Percentiles rank a stretch among this genome's conserved stretches.
These are phyloP conservation scores for Alexandromys fortis DNA, from an alignment of 2,113 vertebrate genomes.

Conservation along the genomic window DNA sequence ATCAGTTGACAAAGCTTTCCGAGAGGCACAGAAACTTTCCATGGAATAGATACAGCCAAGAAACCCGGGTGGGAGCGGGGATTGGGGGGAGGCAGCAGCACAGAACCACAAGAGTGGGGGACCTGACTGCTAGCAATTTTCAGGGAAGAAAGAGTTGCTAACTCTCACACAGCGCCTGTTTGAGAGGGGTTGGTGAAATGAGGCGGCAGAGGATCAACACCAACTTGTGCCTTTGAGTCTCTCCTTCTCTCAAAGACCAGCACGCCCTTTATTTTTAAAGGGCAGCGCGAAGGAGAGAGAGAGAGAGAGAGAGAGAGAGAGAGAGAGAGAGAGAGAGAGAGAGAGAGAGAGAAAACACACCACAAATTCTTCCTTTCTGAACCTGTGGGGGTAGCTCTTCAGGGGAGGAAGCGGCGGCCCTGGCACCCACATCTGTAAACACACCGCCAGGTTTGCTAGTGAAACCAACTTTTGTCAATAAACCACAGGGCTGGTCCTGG, in stretches of 20 bases:
- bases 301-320: too few relatives aligned
- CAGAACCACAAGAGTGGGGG: neutral
- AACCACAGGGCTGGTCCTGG: slow-evolving; percentile 12
- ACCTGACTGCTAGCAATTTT: neutral
- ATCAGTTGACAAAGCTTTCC: neutral
- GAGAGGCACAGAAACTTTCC: slow-evolving; percentile 73
- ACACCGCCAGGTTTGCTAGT: slow-evolving; percentile 41
- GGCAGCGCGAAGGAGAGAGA: neutral
- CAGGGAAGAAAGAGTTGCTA: neutral
- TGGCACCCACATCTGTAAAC: slow-evolving; percentile 66
- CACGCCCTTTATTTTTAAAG: slow-evolving; percentile 52
- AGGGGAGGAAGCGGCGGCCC: slow-evolving; percentile 35
- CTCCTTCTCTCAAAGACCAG: slow-evolving; percentile 37
- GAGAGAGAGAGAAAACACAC: neutral
- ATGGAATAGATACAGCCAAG: slow-evolving; percentile 1
- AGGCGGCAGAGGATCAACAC: neutral
- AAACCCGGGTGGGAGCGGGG: neutral
- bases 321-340: too few relatives aligned
- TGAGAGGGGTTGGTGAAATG: neutral
- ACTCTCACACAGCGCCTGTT: neutral
- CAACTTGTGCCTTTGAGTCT: slow-evolving; percentile 28
- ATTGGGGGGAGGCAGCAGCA: neutral
- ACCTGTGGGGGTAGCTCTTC: neutral
- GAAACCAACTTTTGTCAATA: slow-evolving; percentile 55
- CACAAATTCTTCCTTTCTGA: slow-evolving; percentile 25